Percentiles rank a stretch among this genome's conserved stretches.
Evolutionary conservation across 1,140 invertebrate species (phyloP).

Genomic region (Drosophila tani): DNA sequence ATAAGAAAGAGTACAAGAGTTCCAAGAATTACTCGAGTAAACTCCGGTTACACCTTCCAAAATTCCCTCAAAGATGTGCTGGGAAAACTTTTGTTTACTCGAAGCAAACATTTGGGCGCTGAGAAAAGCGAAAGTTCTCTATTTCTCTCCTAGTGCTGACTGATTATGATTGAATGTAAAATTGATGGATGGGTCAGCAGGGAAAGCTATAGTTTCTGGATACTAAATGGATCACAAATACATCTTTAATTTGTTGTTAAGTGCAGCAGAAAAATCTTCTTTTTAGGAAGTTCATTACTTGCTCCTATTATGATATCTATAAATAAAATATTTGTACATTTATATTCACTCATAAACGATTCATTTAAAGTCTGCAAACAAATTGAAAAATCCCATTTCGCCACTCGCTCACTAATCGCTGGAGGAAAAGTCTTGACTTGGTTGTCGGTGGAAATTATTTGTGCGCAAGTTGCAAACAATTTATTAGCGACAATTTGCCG

Average conservation of each 20-base stretch:
- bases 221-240: background rate
- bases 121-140: constrained; percentile 44
- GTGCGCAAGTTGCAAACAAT: constrained; percentile 61
- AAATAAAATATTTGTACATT: background rate
- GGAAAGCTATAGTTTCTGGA: constrained; percentile 14
- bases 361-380: constrained; percentile 5
- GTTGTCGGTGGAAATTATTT: constrained; percentile 22
- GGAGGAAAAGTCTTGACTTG: constrained; percentile 1
- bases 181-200: constrained; percentile 19
- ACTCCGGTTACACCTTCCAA: constrained; percentile 21
- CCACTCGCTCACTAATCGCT: background rate
- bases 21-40: constrained; percentile 23
- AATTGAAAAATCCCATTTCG: constrained; percentile 10
- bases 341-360: background rate
- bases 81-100: constrained; percentile 32
- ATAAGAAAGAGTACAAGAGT: constrained; percentile 31
- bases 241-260: background rate
- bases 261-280: background rate
- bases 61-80: constrained; percentile 12
- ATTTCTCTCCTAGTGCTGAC: constrained; percentile 1
- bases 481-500: constrained; percentile 76
- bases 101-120: constrained; percentile 13
- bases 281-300: too few species aligned
- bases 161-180: constrained; percentile 34
- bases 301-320: background rate